Evolutionary conservation across 2,888 invertebrate genomes (phyloP), one percentile per base, ranked within the genome.

Genomic region (Portevinia maculata): DNA sequence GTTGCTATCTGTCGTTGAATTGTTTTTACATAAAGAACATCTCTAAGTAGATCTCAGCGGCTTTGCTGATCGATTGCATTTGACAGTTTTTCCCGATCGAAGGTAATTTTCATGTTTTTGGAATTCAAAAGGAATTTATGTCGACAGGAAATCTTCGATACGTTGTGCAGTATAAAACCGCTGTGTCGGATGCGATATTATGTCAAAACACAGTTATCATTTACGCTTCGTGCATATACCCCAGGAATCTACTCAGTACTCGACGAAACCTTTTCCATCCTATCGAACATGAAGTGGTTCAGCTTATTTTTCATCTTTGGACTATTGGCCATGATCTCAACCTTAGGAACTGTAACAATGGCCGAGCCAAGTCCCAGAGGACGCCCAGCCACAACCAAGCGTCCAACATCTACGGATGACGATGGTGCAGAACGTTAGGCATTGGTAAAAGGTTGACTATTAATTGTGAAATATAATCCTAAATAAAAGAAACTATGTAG

Each of bases 341-440:
- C 86, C 41, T 52, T 90, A 83, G 87, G 87, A 39, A 84, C 85
- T 1, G 30, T 89, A 21, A 69, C 86, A 0, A 74, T 85, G 44
- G 90, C 89, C 11, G 89, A 88, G 37, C 88, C 89, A 0, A 87
- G 86, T 64, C 87, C 86, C 1, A 85, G 87, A 59, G 90, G 90
- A 34, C 89, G 90, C 44, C 88, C 90, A 0, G 70, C 88, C 1
- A 89, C 90, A 4, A 86, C 86, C 0, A 89, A 88, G 0, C 88
- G 88, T 46, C 88, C 88, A 30, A 88, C 88, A 0, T 76, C 86
- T 11, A 85, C 86, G 0, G 88, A 88, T 24, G 83, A 85, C 2
- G 86, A 85, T 65, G 65, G 28, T 1, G 78, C 65, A 28, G 81
- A 81, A 9, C 70, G 75, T 32, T 79, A 75, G 46, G 5, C 34